Percentiles rank a stretch among this genome's conserved stretches.
Conservation (phyloP, 2,113 vertebrate genomes). For the Muntiacus reevesi region DNA sequence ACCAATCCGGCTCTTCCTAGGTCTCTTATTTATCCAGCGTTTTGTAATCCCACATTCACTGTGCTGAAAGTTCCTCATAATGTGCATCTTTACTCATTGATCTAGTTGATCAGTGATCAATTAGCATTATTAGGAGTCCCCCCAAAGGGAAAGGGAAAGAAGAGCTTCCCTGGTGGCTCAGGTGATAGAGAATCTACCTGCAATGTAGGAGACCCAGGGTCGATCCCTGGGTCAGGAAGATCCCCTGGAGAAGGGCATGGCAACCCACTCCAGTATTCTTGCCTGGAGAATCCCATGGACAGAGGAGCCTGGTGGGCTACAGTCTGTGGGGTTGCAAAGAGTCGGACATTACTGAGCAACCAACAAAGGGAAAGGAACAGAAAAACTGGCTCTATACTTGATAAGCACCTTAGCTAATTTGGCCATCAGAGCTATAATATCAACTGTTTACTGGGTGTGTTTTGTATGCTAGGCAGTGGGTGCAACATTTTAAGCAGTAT, state of each 20-base stretch:
- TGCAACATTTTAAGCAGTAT: background rate
- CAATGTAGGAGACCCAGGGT: background rate
- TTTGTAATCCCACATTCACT: background rate
- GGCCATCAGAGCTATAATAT: background rate
- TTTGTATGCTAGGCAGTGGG: fast-evolving
- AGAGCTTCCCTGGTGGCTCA: background rate
- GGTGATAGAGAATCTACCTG: background rate
- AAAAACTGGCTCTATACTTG: background rate
- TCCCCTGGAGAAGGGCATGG: background rate
- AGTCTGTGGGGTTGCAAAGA: background rate
- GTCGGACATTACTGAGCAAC: background rate
- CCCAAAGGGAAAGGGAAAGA: background rate
- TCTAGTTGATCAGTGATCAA: background rate
- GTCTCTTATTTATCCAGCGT: background rate
- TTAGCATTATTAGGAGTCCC: background rate
- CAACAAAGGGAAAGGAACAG: background rate
- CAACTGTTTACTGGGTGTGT: background rate
- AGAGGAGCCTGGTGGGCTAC: background rate
- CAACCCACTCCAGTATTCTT: background rate
- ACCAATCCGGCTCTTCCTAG: fast-evolving
- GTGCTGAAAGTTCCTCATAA: background rate
- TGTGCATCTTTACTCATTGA: background rate
- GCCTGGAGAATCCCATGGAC: background rate
- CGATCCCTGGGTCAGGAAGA: background rate
- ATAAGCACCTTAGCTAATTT: background rate